Evolutionary conservation across 35 echinoderm and acorn worm species (phyloP).

Genomic region (Nesometra sesokonis): DNA sequence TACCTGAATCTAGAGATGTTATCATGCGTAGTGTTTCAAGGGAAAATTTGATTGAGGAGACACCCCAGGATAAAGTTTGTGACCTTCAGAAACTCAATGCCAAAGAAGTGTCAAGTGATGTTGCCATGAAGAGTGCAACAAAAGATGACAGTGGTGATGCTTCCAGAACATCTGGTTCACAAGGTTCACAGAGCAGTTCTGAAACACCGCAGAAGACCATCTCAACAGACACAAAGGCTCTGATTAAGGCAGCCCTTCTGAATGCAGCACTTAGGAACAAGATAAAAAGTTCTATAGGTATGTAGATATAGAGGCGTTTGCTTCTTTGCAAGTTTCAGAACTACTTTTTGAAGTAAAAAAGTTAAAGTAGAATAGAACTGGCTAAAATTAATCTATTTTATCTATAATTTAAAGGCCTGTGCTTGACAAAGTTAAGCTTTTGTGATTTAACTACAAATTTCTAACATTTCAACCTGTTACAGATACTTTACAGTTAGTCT

Average conservation of each 20-base stretch:
- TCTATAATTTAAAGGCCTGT: no score
- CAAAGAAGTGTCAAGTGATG: conserved; percentile 33
- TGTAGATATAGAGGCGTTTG: neutral
- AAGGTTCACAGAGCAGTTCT: neutral
- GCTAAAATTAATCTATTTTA: no score
- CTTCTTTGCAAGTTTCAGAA: neutral
- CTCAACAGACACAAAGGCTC: conserved; percentile 66
- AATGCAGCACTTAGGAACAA: conserved; percentile 82
- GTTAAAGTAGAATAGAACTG: no score
- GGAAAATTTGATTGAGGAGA: neutral
- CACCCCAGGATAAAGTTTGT: neutral
- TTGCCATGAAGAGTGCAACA: conserved; percentile 43
- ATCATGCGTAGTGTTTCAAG: conserved; percentile 57
- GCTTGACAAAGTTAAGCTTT: no score
- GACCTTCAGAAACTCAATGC: conserved; percentile 46
- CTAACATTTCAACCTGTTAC: no score
- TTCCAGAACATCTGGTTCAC: neutral
- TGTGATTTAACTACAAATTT: no score
- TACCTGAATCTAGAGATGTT: conserved; percentile 26
- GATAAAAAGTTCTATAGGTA: conserved; percentile 52
- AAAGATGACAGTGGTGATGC: neutral
- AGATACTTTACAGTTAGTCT: no score
- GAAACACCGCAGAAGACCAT: conserved; percentile 35
- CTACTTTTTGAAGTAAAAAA: no score
- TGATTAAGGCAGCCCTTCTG: conserved; percentile 82